Evolutionary conservation across 2,888 invertebrate species (phyloP), one percentile per base, ranked within the genome.

Genomic region (Xanthorhoe designata): DNA sequence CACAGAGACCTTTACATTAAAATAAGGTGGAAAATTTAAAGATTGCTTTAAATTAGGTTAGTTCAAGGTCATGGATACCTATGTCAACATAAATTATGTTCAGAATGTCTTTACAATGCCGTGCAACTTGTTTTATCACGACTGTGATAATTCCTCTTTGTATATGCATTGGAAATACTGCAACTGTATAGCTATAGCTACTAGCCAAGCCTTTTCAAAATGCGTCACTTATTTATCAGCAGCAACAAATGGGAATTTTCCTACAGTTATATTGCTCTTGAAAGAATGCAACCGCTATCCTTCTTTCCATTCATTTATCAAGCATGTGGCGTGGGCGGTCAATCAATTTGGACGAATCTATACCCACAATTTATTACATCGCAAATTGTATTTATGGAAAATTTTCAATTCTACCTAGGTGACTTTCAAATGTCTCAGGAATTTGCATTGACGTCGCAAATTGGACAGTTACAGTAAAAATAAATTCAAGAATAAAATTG

Each of bases 141-240:
- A 69, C 58, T 64, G 69, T 70, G 72, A 70, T 71, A 69, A 68
- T 73, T 71, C 61, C 38, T 66, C 50, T 75, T 74, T 71, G 54
- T 62, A 67, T 69, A 68, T 65, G 61, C 69, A 69, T 73, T 67
- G 42, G 52, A 65, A 61, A 71, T 70, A 58, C 47, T 68, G 24
- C 52, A 51, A 51, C 62, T 15, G n/a, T 59, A n/a, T 38, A 53
- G 47, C 17, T 59, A n/a, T 38, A 53, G 47, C 17, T 47, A 51
- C 57, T 47, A 17, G 35, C 18, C 29, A 32, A 50, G 50, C 52
- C n/a, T 60, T 51, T 58, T 49, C 53, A 45, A 58, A 50, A 38
- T 61, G 60, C 45, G 60, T 52, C 58, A 58, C 32, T 51, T 55
- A 38, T 45, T 58, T 58, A 56, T 55, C 35, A 55, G 24, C 35